Base-by-base conservation (phyloP, 2,113 vertebrate species). In the Oreotrochilus melanogaster region DNA sequence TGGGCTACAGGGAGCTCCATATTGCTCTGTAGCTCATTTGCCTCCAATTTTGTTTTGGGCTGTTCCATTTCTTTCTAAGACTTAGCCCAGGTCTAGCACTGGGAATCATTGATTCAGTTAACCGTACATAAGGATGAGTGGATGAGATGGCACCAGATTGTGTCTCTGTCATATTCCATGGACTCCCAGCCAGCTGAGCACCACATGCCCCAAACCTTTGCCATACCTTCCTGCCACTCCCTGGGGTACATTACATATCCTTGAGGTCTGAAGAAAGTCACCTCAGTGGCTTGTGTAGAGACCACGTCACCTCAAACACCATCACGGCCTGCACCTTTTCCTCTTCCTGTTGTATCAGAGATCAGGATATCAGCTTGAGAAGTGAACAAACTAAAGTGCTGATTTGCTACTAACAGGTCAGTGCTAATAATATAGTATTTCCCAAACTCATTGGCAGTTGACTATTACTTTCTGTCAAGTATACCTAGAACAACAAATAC, bases 161-260 rank as follows among this genome's bases (percentile, higher is more conserved):
- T 56, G 15, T 27, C 31, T 57, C 57, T 65, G 10, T 54, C 1
- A 1, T 35, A 37, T 23, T 43, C 18, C 43, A 7, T 10, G 19
- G 10, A 8, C 23, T 60, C 43, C 43, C 25, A 51, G 39, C 31
- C 39, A 56, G 37, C n/a, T 19, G 62, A 86, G 39, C 9, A 35
- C 8, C 27, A 14, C 6, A 1, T 9, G 14, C 31, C 65, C 24
- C 69, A 84, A 47, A 42, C 8, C 14, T n/a, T 56, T 11, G 5
- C 6, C 1, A 0, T 14, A 18, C 48, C n/a, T 72, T 62, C 22
- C 39, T 78, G 73, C 10, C 23, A 4, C 50, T 89, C 39, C 18
- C 14, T 25, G 6, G 33, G 33, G 10, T 37, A 39, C 0, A 0
- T 57, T 53, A 33, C 33, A 28, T 1, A 0, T 61, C 37, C 31